phyloP scores from a whole-genome alignment of 2,888 invertebrate species.

The Nasonia oneida region DNA sequence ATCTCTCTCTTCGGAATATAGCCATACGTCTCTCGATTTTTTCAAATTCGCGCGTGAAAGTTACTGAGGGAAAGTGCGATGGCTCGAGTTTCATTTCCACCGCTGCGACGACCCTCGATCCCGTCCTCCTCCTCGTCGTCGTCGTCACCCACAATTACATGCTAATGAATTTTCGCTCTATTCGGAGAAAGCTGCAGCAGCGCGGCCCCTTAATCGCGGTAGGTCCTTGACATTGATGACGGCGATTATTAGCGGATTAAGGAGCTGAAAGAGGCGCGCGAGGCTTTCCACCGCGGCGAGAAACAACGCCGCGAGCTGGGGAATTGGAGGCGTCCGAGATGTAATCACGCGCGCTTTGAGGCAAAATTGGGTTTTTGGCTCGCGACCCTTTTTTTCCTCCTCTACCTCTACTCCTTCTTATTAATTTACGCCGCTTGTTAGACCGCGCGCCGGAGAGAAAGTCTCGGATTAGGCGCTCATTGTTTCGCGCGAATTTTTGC shows the following conservation, averaged over 20 bases:
- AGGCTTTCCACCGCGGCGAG: background rate
- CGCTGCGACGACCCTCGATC: background rate
- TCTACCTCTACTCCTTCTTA: background rate
- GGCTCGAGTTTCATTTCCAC: background rate
- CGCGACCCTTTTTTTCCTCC: slow-evolving; percentile 13
- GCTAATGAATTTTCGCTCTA: slow-evolving; percentile 34
- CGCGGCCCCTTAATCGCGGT: slow-evolving; percentile 4
- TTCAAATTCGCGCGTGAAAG: too few species aligned
- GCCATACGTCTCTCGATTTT: too few species aligned
- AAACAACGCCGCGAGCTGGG: background rate
- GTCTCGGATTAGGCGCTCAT: background rate
- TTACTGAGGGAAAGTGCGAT: background rate
- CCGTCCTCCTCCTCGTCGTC: too few species aligned
- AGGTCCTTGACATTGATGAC: slow-evolving; percentile 37
- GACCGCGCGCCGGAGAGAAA: slow-evolving; percentile 2
- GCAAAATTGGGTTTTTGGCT: slow-evolving; percentile 32
- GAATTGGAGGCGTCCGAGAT: background rate
- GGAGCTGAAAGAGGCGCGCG: background rate
- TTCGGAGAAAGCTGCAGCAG: slow-evolving; percentile 17
- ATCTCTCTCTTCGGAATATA: too few species aligned
- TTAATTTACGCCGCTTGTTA: slow-evolving; percentile 3
- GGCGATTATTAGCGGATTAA: slow-evolving; percentile 45
- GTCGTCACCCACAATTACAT: slow-evolving; percentile 19
- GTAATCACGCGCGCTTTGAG: slow-evolving; percentile 17
- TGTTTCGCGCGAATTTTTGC: background rate